Conservation (phyloP, 30 jellyfish, hydroid and myxozoan genomes). For the Mastigias papua region DNA sequence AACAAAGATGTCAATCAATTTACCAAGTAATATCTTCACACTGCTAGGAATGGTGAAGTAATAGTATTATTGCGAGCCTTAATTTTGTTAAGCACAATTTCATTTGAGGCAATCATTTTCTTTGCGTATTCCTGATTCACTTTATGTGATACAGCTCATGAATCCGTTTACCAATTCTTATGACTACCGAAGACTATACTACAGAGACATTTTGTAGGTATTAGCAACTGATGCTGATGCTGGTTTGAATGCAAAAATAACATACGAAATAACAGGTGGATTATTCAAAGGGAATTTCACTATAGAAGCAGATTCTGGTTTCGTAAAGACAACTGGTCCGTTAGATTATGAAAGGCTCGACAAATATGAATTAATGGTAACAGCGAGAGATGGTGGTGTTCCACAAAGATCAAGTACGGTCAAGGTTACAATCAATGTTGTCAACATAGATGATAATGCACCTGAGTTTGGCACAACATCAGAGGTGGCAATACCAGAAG, state of each 20-base stretch:
- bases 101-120: too few species aligned
- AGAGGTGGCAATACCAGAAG: constrained; percentile 74
- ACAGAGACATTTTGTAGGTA: constrained; percentile 51
- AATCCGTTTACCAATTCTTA: too few species aligned
- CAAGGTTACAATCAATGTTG: constrained; percentile 35
- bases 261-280: constrained; percentile 67
- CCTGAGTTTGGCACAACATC: constrained; percentile 61
- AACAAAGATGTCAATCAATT: too few species aligned
- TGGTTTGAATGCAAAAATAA: constrained; percentile 56
- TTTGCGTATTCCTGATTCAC: too few species aligned
- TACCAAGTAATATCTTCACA: too few species aligned
- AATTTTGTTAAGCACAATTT: too few species aligned
- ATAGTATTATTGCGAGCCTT: too few species aligned
- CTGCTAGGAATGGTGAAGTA: too few species aligned
- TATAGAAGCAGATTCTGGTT: constrained; percentile 53
- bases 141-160: too few species aligned
- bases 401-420: constrained; percentile 34
- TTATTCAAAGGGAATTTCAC: constrained; percentile 45
- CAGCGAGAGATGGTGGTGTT: constrained; percentile 65
- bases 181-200: too few species aligned
- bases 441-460: constrained; percentile 78
- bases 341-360: constrained; percentile 69
- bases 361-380: constrained; percentile 64
- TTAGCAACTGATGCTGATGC: constrained; percentile 76
- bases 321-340: constrained; percentile 38